These are phyloP conservation scores for Gymnocephalus cernua DNA, from an alignment of 2,113 vertebrate species.

Conservation along the genomic window DNA sequence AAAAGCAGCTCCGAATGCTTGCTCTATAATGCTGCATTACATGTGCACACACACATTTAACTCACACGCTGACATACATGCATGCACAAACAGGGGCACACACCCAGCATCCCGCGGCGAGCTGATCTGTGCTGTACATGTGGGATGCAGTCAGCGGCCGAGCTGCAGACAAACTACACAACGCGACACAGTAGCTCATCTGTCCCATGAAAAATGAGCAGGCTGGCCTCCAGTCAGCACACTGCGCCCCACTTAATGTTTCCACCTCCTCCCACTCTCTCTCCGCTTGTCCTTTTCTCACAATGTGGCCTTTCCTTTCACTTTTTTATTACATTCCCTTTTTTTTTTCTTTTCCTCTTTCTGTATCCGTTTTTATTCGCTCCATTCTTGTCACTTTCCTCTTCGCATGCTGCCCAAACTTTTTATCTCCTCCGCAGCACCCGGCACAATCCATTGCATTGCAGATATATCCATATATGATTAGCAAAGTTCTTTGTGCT, in stretches of 20 bases:
- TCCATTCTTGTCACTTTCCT: slow-evolving; percentile 21
- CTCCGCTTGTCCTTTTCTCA: slow-evolving; percentile 57
- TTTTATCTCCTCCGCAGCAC: slow-evolving; percentile 2
- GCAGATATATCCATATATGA: background rate
- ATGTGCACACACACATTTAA: slow-evolving; percentile 21
- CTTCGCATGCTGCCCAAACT: slow-evolving; percentile 6
- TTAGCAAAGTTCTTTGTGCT: background rate
- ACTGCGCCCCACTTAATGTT: slow-evolving; percentile 55
- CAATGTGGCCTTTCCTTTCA: slow-evolving; percentile 40
- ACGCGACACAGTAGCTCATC: slow-evolving; percentile 76
- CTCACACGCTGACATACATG: slow-evolving; percentile 38
- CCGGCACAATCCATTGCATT: slow-evolving; percentile 8
- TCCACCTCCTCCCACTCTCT: slow-evolving; percentile 51
- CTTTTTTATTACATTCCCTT: slow-evolving; percentile 20
- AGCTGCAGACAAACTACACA: slow-evolving; percentile 64
- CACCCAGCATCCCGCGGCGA: slow-evolving; percentile 58
- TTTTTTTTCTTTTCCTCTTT: slow-evolving; percentile 24
- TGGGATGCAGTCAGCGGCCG: slow-evolving; percentile 55
- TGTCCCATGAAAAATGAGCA: slow-evolving; percentile 79
- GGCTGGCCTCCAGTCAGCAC: slow-evolving; percentile 59
- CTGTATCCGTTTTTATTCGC: background rate
- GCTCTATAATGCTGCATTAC: background rate
- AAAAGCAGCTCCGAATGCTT: background rate
- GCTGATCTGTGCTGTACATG: slow-evolving; percentile 68
- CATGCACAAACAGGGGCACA: slow-evolving; percentile 43